A percentile compares a stretch with the other conserved stretches of the same genome.
Evolutionary conservation across 2,797 vertebrate genomes (phyloP).

Genomic region (Acipenser transmontanus): DNA sequence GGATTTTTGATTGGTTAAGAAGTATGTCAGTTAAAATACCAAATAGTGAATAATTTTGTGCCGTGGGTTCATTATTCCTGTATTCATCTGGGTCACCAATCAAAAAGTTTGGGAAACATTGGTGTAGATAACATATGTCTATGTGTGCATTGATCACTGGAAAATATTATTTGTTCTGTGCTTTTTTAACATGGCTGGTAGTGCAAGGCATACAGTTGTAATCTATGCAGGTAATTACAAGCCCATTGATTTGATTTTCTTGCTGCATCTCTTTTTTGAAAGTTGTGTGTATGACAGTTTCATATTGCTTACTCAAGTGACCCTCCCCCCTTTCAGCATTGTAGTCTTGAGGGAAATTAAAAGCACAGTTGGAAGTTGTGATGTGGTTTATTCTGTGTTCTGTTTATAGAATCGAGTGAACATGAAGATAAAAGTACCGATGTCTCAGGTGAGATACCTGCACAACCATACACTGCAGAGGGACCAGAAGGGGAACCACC

Average conservation of each 20-base stretch:
- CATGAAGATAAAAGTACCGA: slow-evolving; percentile 89
- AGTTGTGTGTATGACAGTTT: neutral
- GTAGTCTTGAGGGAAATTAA: neutral
- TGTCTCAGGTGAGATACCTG: slow-evolving; percentile 69
- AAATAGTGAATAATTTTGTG: too few relatives aligned
- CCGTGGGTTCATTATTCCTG: too few relatives aligned
- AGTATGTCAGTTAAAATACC: too few relatives aligned
- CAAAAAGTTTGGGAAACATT: too few relatives aligned
- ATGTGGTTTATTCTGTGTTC: slow-evolving; percentile 26
- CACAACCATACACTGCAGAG: slow-evolving; percentile 69
- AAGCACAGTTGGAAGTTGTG: slow-evolving; percentile 2
- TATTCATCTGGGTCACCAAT: too few relatives aligned
- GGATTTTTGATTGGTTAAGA: too few relatives aligned
- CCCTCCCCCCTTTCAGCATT: slow-evolving; percentile 19
- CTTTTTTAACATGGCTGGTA: too few relatives aligned
- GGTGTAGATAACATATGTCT: too few relatives aligned
- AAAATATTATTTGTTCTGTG: too few relatives aligned
- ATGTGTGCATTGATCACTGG: too few relatives aligned
- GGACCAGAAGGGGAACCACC: slow-evolving; percentile 61
- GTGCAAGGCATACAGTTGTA: too few relatives aligned
- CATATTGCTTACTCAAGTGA: slow-evolving; percentile 2
- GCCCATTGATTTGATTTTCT: neutral
- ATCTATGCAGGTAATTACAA: too few relatives aligned
- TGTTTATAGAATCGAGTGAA: slow-evolving; percentile 81
- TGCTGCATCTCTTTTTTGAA: slow-evolving; percentile 11